These are phyloP conservation scores for Agrotis exclamationis DNA, from an alignment of 2,888 invertebrate species.

Conservation along the genomic window DNA sequence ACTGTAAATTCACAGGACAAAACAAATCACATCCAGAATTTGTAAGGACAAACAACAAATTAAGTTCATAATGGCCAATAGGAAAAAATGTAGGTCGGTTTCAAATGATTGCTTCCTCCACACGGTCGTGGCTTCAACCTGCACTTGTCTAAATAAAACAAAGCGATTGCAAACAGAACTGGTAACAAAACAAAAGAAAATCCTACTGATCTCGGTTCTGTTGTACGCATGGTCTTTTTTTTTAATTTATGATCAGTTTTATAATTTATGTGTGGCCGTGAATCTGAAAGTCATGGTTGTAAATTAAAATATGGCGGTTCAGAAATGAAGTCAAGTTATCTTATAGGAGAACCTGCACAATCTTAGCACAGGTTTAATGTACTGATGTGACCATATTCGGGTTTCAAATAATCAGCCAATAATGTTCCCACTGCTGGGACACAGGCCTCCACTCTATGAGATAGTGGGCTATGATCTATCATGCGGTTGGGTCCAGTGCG, in stretches of 20 bases:
- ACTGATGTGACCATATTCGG: neutral
- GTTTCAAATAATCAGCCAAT: too few relatives aligned
- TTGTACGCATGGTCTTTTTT: slow-evolving; percentile 16
- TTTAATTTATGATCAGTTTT: slow-evolving; percentile 31
- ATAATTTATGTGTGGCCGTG: slow-evolving; percentile 21
- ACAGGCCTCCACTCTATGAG: too few relatives aligned
- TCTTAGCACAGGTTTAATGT: neutral
- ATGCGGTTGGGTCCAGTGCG: too few relatives aligned
- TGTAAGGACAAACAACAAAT: slow-evolving; percentile 44
- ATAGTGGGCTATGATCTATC: too few relatives aligned
- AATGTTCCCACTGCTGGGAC: too few relatives aligned
- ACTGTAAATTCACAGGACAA: neutral
- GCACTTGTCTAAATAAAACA: slow-evolving; percentile 64
- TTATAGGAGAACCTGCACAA: neutral
- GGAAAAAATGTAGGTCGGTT: slow-evolving; percentile 41
- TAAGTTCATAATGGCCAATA: slow-evolving; percentile 21
- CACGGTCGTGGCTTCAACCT: slow-evolving; percentile 19
- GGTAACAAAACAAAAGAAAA: slow-evolving; percentile 58
- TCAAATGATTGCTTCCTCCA: slow-evolving; percentile 48
- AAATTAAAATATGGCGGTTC: slow-evolving; percentile 15
- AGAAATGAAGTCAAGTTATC: neutral
- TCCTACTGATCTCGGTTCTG: slow-evolving; percentile 25
- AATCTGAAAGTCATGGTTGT: slow-evolving; percentile 47
- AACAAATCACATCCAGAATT: slow-evolving; percentile 13
- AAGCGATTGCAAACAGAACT: slow-evolving; percentile 44